These are phyloP conservation scores for Dryadula phaetusa DNA, from an alignment of 2,888 invertebrate species.

Conservation along the genomic window DNA sequence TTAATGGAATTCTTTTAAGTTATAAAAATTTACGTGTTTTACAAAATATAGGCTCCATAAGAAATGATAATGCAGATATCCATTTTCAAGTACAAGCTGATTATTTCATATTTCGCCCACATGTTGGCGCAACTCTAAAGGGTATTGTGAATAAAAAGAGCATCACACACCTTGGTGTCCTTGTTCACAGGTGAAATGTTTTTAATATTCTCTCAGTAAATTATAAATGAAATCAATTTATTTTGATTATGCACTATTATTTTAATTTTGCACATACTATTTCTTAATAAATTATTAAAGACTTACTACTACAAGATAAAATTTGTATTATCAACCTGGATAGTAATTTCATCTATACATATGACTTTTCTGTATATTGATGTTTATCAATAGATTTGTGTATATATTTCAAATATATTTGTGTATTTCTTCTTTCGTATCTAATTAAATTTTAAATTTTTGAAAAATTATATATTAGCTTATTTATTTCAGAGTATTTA, in stretches of 20 bases:
- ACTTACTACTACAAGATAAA: not conserved
- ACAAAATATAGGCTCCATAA: slow-evolving; percentile 83
- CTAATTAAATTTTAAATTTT: too few relatives aligned
- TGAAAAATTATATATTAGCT: not conserved
- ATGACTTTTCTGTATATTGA: not conserved
- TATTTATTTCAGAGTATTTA: slow-evolving; percentile 82
- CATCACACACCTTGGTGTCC: slow-evolving; percentile 86
- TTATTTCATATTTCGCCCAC: slow-evolving; percentile 87
- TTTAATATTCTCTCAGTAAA: not conserved
- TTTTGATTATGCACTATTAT: not conserved
- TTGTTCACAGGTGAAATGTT: slow-evolving; percentile 83
- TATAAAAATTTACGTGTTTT: slow-evolving; percentile 87
- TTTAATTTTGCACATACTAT: not conserved
- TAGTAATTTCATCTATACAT: too few relatives aligned
- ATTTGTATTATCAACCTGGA: too few relatives aligned
- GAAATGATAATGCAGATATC: slow-evolving; percentile 86
- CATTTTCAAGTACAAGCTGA: slow-evolving; percentile 88
- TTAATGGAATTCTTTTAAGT: slow-evolving; percentile 87
- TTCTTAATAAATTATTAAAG: not conserved
- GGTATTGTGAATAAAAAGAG: slow-evolving; percentile 88
- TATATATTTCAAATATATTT: not conserved
- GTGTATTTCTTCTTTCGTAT: too few relatives aligned
- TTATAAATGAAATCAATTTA: too few relatives aligned
- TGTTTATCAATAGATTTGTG: not conserved
- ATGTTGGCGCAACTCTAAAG: slow-evolving; percentile 83